Evolutionary conservation across 2,797 vertebrate species (phyloP).

Genomic region (Leptatherina wallacei): DNA sequence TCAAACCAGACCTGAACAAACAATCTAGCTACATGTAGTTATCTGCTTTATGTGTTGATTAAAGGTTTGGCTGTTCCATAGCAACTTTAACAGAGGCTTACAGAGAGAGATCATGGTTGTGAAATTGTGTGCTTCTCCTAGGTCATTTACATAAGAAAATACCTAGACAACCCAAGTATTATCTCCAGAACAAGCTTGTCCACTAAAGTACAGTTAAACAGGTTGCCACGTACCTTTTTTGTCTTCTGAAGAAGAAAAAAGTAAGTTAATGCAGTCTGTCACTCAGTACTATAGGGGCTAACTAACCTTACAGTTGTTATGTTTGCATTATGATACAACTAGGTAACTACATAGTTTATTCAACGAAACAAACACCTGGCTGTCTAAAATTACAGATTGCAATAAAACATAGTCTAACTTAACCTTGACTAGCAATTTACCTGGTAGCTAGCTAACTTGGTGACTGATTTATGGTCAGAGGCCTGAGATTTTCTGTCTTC

Average conservation of each 20-base stretch:
- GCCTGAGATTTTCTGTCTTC: conserved; percentile 77
- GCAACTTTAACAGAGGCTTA: not conserved
- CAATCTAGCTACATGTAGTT: not conserved
- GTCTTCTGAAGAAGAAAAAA: conserved; percentile 1
- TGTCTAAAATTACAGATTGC: not conserved
- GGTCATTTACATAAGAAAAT: not conserved
- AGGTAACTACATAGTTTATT: conserved; percentile 13
- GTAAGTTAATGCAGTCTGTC: not conserved
- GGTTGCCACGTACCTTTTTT: not conserved
- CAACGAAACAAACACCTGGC: not conserved
- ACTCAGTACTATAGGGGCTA: not conserved
- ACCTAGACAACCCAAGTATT: not conserved
- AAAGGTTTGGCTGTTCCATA: conserved; percentile 4
- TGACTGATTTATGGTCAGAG: conserved; percentile 52
- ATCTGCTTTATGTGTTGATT: not conserved
- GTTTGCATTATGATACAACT: conserved; percentile 7
- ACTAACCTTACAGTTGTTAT: not conserved
- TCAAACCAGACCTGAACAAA: conserved; percentile 12
- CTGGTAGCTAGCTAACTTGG: conserved; percentile 36
- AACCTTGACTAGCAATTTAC: conserved; percentile 17
- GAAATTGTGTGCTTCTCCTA: not conserved
- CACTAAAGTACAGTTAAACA: conserved; percentile 4
- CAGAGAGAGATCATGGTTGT: not conserved
- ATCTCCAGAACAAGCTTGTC: not conserved
- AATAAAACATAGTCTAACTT: conserved; percentile 11